These are phyloP conservation scores for Pyralis farinalis DNA, from an alignment of 2,888 invertebrate genomes.

Conservation along the genomic window DNA sequence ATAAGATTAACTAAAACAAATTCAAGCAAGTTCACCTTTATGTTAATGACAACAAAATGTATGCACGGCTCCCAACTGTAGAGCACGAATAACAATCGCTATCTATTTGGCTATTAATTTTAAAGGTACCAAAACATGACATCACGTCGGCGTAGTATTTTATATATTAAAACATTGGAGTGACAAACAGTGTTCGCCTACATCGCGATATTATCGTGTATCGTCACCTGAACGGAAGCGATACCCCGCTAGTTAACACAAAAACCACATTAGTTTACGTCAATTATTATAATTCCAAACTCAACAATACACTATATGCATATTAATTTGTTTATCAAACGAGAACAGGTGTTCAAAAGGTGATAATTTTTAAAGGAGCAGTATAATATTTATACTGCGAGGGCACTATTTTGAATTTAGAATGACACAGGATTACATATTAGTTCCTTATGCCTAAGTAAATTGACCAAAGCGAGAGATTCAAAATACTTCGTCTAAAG, in stretches of 20 bases:
- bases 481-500: too few species aligned
- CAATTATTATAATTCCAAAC: constrained; percentile 38
- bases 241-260: constrained; percentile 50
- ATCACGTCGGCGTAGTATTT: constrained; percentile 27
- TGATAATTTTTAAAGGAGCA: too few species aligned
- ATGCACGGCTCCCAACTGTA: constrained; percentile 34
- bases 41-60: constrained; percentile 38
- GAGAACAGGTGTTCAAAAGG: constrained; percentile 9
- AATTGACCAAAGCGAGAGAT: too few species aligned
- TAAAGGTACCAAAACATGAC: constrained; percentile 35
- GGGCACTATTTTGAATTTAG: too few species aligned
- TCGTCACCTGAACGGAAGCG: constrained; percentile 77
- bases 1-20: constrained; percentile 21
- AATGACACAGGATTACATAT: too few species aligned
- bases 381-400: too few species aligned
- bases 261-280: constrained; percentile 69
- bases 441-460: too few species aligned
- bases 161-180: constrained; percentile 38
- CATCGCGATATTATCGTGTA: constrained; percentile 43
- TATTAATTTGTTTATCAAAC: constrained; percentile 28
- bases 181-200: constrained; percentile 54
- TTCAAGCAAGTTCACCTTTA: constrained; percentile 16
- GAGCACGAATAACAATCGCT: constrained; percentile 36
- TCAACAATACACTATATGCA: constrained; percentile 36
- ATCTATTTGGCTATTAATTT: constrained; percentile 51